Evolutionary conservation across 2,888 invertebrate species (phyloP), one percentile per base, ranked within the genome.

Genomic region (Luperina nickerlii): DNA sequence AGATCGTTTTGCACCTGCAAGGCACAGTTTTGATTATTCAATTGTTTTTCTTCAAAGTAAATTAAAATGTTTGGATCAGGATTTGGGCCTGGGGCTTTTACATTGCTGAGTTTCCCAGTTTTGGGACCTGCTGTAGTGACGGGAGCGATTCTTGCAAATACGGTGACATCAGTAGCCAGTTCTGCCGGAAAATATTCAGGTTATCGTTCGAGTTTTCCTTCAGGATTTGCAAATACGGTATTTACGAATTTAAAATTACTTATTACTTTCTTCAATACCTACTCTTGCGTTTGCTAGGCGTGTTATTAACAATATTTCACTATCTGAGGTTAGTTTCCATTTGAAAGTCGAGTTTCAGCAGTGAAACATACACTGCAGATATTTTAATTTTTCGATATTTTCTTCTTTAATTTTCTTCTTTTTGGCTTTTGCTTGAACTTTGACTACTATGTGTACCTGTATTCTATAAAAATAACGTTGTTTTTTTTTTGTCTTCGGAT

Each of bases 41-140:
- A 38, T 70, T 48, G 13, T 78, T 78, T 82, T 71, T 67, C 18
- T 48, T 45, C 0, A 27, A 48, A 32, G 69, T 68, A 62, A 57
- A 80, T 51, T 8, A 75, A 77, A 87, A 90, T 92, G 92, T 89
- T 92, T 48, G 89, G 92, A 1, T 80, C 89, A 69, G 89, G 91
- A 8, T 86, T 90, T n/a, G 94, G 93, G 0, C 79, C 91, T 6
- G 90, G 85, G 74, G 67, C 89, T 60, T 78, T 93, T 68, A 87
- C 93, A 1, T 66, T 92, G 54, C n/a, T 93, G 45, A 90, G 85
- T 60, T 72, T 92, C 5, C 93, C 93, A 1, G 82, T 92, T 1
- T 82, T 94, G 5, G 94, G 94, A 0, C 94, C 94, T 0, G 89
- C 91, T 18, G 66, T 94, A 0, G 74, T 91, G 1, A 89, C 93